phyloP scores from a whole-genome alignment of 2,888 invertebrate genomes.

The Caenorhabditis becei region DNA sequence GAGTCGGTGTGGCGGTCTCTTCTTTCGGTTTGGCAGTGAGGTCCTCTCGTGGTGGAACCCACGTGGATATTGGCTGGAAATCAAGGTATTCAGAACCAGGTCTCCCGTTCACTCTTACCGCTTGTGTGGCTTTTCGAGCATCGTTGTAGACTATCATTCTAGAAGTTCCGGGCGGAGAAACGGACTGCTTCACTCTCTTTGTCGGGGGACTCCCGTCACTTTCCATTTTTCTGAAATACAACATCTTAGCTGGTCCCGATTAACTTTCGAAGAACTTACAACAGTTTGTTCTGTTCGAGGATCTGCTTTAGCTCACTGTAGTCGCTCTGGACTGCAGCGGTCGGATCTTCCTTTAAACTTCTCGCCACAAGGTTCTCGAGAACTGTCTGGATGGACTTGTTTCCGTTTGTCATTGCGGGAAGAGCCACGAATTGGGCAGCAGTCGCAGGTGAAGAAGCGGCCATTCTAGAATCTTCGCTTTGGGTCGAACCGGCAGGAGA shows the following conservation, averaged over 20 bases:
- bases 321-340: neutral
- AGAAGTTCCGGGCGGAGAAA: constrained; percentile 25
- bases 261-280: constrained; percentile 20
- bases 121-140: constrained; percentile 17
- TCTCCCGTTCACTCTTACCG: too few relatives aligned
- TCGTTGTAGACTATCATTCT: constrained; percentile 51
- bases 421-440: neutral
- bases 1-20: constrained; percentile 15
- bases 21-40: constrained; percentile 30
- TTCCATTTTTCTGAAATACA: constrained; percentile 23
- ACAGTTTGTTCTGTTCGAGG: constrained; percentile 5
- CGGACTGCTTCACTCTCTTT: constrained; percentile 18
- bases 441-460: constrained; percentile 36
- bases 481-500: constrained; percentile 52
- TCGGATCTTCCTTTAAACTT: constrained; percentile 29
- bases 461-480: constrained; percentile 57
- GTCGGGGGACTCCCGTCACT: constrained; percentile 19
- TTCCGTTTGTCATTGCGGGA: constrained; percentile 21
- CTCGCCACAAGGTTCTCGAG: constrained; percentile 46
- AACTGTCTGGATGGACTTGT: constrained; percentile 42
- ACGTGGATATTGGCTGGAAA: constrained; percentile 58
- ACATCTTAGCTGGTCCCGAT: too few relatives aligned
- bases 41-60: constrained; percentile 64
- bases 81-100: neutral
- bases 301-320: constrained; percentile 27